Base-by-base conservation (phyloP, 2,797 vertebrate species). In the Enteromius unitaeniatus region DNA sequence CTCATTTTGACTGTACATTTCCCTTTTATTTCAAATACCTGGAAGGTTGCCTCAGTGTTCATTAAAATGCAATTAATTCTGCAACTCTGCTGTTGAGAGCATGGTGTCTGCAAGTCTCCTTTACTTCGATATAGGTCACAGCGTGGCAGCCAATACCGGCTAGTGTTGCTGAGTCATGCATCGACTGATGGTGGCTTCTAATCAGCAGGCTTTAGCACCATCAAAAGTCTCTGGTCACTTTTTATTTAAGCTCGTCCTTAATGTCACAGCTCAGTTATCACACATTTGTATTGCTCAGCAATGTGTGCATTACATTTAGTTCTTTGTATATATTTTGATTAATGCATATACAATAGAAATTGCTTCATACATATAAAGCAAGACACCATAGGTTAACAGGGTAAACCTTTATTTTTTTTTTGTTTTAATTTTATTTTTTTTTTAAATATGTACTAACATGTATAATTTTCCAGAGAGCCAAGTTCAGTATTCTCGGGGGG, bases 31-130 rank as follows among this genome's bases (percentile, higher is more conserved):
- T 85, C 73, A 72, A 79, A 83, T 82, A 42, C 49, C 47, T 81
- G 73, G 74, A 84, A 68, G 69, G 19, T 69, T 85, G 75, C 70
- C 75, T 85, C 67, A 13, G 82, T 87, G 86, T 86, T 87, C 64
- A 87, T 86, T 85, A 83, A 88, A 87, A 95, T 96, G 94, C 95
- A 96, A 96, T 95, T 95, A 96, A 96, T 95, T 95, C 95, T 82
- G 70, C 95, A 95, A 94, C 95, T 96, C 94, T 96, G 94, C 94
- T 94, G 94, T 94, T 95, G 94, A 95, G 94, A 95, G 95, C 94
- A 94, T 95, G 94, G 94, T 96, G 95, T 95, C 94, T 95, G 93
- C 89, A 93, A 93, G 93, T 94, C 95, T 95, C 94, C 94, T 95
- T 95, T 93, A 47, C 84, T 82, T 73, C 79, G n/a, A 78, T 51